Evolutionary conservation across 2,888 invertebrate genomes (phyloP).

Genomic region (Brachyopa scutellaris): DNA sequence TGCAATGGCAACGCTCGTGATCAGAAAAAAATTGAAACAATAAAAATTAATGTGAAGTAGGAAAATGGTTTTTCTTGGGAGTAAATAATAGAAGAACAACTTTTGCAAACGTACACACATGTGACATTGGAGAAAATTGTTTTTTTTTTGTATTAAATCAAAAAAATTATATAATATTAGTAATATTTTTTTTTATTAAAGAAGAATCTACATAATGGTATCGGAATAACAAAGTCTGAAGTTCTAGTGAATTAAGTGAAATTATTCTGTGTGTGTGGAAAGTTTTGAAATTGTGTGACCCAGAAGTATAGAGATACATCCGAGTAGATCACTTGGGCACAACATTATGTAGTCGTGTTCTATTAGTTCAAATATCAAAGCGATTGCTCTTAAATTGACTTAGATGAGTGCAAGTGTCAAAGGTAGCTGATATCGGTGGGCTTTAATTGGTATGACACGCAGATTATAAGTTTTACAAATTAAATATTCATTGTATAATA

Average conservation of each 20-base stretch:
- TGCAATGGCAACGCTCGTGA: slow-evolving; percentile 50
- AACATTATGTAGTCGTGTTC: background rate
- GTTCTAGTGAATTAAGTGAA: slow-evolving; percentile 6
- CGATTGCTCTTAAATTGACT: background rate
- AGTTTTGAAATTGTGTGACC: slow-evolving; percentile 6
- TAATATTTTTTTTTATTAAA: background rate
- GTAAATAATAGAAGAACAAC: background rate
- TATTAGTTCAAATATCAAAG: background rate
- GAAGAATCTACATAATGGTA: background rate
- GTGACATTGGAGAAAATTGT: background rate
- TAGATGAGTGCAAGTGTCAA: slow-evolving; percentile 43
- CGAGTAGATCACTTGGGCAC: too few relatives aligned
- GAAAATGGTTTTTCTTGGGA: background rate
- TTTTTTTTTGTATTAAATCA: background rate
- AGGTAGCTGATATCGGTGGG: slow-evolving; percentile 26
- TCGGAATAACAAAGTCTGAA: background rate
- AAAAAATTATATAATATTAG: slow-evolving; percentile 34
- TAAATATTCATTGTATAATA: background rate
- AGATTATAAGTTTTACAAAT: background rate
- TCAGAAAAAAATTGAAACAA: slow-evolving; percentile 56
- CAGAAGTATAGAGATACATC: background rate
- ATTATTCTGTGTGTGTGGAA: slow-evolving; percentile 11
- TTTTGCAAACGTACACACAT: background rate
- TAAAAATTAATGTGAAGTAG: background rate
- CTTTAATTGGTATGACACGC: slow-evolving; percentile 51